Evolutionary conservation across 2,888 invertebrate genomes (phyloP).

Genomic region (Aporophyla nigra): DNA sequence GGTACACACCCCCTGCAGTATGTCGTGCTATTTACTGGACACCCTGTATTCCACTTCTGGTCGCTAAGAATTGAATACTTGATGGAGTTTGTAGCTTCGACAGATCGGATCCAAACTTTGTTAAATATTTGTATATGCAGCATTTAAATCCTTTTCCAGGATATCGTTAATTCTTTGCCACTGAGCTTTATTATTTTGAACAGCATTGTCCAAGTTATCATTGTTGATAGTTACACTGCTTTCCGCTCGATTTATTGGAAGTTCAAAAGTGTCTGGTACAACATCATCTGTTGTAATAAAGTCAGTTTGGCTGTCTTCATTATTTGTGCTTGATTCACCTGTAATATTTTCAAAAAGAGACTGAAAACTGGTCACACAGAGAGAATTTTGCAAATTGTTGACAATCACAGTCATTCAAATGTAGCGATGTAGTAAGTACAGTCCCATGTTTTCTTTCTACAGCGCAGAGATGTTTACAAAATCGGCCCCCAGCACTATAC

Average conservation of each 20-base stretch:
- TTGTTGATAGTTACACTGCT: constrained; percentile 29
- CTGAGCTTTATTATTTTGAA: constrained; percentile 13
- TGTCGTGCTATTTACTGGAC: too few species aligned
- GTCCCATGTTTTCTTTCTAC: constrained; percentile 42
- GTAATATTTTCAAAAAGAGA: constrained; percentile 41
- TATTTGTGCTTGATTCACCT: constrained; percentile 36
- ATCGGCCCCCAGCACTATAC: constrained; percentile 37
- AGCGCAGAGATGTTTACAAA: constrained; percentile 45
- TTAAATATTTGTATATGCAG: constrained; percentile 7
- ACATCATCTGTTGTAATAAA: constrained; percentile 2
- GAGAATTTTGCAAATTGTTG: constrained; percentile 42
- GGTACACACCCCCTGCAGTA: too few species aligned
- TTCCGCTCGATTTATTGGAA: constrained; percentile 26
- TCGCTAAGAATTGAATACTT: constrained; percentile 33
- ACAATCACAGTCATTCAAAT: constrained; percentile 39
- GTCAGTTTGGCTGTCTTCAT: constrained; percentile 17
- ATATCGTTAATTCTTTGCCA: constrained; percentile 22
- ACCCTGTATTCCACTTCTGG: too few species aligned
- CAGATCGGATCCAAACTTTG: constrained; percentile 36
- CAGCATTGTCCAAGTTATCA: constrained; percentile 37
- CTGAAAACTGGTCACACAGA: constrained; percentile 34
- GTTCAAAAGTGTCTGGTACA: constrained; percentile 21
- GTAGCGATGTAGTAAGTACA: constrained; percentile 29
- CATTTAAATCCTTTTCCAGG: constrained; percentile 13
- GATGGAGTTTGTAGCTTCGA: constrained; percentile 55